Evolutionary conservation across 1,140 invertebrate genomes (phyloP).

Genomic region (Phenacoccus solenopsis): DNA sequence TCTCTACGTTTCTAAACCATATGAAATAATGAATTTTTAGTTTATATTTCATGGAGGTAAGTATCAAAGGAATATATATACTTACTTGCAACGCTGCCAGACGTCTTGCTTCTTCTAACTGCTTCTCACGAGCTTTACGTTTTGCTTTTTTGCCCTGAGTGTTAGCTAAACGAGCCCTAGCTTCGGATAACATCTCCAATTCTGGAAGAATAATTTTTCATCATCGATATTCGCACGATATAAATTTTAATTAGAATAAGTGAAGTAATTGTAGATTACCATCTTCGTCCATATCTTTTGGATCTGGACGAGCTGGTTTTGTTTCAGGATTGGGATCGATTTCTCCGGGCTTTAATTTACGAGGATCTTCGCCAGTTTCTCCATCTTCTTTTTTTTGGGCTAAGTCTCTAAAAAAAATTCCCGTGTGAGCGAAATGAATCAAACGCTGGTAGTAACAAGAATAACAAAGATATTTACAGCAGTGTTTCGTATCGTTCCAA

Average conservation of each 20-base stretch:
- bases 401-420: slow-evolving; percentile 68
- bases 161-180: slow-evolving; percentile 92
- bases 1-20: slow-evolving; percentile 74
- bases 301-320: slow-evolving; percentile 96
- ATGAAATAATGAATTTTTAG: background rate
- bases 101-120: slow-evolving; percentile 91
- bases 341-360: slow-evolving; percentile 95
- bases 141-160: slow-evolving; percentile 99
- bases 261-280: slow-evolving; percentile 40
- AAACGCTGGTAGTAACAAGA: background rate
- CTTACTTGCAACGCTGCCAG: slow-evolving; percentile 82
- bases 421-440: background rate
- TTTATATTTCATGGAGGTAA: background rate
- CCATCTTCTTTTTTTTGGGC: slow-evolving; percentile 96
- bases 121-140: slow-evolving; percentile 95
- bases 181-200: slow-evolving; percentile 98
- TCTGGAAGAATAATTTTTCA: slow-evolving; percentile 46
- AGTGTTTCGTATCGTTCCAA: slow-evolving; percentile 94
- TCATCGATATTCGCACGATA: background rate
- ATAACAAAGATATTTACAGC: slow-evolving; percentile 49
- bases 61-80: background rate
- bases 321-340: slow-evolving; percentile 99
- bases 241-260: background rate
- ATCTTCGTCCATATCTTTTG: slow-evolving; percentile 99
- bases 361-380: slow-evolving; percentile 79